These are phyloP conservation scores for Ceyx margarethae DNA, from an alignment of 2,113 vertebrate genomes.

Conservation along the genomic window DNA sequence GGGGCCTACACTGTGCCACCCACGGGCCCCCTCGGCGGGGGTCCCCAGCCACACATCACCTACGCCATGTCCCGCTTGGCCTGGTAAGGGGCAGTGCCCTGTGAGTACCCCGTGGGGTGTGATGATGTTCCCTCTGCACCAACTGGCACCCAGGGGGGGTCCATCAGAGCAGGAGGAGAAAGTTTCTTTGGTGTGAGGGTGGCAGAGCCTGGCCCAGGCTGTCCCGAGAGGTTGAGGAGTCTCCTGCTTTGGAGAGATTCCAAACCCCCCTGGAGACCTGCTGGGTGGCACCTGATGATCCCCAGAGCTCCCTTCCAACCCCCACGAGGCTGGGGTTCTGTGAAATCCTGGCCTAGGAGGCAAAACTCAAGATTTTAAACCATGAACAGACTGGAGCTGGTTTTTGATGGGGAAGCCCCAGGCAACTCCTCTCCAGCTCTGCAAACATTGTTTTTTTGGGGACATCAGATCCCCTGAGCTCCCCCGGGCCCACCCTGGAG, in stretches of 20 bases:
- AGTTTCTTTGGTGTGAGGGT: too few relatives aligned
- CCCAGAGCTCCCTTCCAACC: not conserved
- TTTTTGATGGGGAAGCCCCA: not conserved
- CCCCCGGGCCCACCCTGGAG: too few relatives aligned
- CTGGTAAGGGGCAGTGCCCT: constrained; percentile 68
- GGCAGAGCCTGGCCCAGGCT: too few relatives aligned
- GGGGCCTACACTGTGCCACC: constrained; percentile 69
- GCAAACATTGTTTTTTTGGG: too few relatives aligned
- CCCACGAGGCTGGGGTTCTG: too few relatives aligned
- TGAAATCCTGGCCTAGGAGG: not conserved
- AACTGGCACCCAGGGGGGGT: not conserved
- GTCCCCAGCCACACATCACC: constrained; percentile 38
- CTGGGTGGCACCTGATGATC: not conserved
- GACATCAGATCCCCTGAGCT: fast-evolving
- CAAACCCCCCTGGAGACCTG: too few relatives aligned
- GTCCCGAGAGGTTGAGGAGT: too few relatives aligned
- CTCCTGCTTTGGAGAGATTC: too few relatives aligned
- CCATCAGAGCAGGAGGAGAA: too few relatives aligned
- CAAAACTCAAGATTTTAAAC: fast-evolving
- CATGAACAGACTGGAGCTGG: fast-evolving
- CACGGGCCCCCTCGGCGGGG: not conserved
- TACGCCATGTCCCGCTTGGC: constrained; percentile 74
- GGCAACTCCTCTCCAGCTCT: not conserved
- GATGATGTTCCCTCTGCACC: not conserved
- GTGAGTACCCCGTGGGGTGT: fast-evolving